Percentiles rank a stretch among this genome's conserved stretches.
Conservation (phyloP, 2,888 invertebrate species). For the Cecidostiba fungosa region DNA sequence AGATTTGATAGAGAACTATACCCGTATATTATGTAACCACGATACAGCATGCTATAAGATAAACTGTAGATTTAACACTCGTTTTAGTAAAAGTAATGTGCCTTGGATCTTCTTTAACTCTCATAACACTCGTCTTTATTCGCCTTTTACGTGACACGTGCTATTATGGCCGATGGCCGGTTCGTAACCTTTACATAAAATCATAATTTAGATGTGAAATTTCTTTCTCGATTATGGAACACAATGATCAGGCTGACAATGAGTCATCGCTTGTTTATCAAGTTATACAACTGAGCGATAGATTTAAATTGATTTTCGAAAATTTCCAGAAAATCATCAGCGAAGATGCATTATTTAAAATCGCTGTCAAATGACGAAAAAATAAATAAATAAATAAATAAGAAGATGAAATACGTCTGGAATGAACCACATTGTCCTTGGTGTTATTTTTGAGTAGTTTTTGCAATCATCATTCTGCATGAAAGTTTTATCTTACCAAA, state of each 20-base stretch:
- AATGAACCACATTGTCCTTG: constrained; percentile 6
- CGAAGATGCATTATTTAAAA: too few species aligned
- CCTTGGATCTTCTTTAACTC: not conserved
- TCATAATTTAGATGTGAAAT: not conserved
- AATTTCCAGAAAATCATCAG: too few species aligned
- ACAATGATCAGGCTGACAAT: not conserved
- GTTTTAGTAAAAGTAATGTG: too few species aligned
- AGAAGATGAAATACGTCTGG: too few species aligned
- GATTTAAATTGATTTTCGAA: not conserved
- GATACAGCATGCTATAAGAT: too few species aligned
- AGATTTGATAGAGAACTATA: too few species aligned
- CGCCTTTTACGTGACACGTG: not conserved
- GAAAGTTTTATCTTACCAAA: not conserved
- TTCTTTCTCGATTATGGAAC: not conserved
- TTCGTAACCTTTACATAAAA: not conserved
- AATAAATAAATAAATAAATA: too few species aligned
- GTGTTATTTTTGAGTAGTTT: not conserved
- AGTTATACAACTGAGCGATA: not conserved
- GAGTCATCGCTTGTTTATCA: not conserved
- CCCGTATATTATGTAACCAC: too few species aligned
- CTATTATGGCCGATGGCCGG: not conserved
- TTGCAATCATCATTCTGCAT: not conserved
- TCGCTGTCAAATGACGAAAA: too few species aligned
- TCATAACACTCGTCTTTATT: not conserved
- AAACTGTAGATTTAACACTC: too few species aligned